A percentile compares a stretch with the other conserved stretches of the same genome.
These are phyloP conservation scores for Pan paniscus DNA, from an alignment of 2,113 vertebrate species.

Conservation along the genomic window DNA sequence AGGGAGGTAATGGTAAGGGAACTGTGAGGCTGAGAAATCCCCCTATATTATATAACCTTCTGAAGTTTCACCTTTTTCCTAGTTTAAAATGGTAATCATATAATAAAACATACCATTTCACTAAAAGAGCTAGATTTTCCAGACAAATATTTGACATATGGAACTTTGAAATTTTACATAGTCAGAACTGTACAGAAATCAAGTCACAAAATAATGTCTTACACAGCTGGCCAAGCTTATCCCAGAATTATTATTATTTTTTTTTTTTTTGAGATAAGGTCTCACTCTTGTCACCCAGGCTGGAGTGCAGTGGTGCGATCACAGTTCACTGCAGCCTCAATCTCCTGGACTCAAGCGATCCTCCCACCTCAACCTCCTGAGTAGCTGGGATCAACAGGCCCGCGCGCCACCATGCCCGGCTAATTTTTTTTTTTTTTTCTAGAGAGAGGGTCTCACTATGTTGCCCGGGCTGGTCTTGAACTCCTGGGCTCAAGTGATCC, in stretches of 20 bases:
- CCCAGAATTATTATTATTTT: not conserved
- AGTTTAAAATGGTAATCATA: constrained; percentile 25
- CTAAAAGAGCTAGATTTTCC: not conserved
- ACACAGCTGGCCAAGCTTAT: not conserved
- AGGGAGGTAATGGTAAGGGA: not conserved
- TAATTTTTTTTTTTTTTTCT: too few relatives aligned
- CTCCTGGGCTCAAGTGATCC: too few relatives aligned
- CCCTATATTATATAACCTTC: not conserved
- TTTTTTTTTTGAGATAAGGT: too few relatives aligned
- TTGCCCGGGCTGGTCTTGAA: too few relatives aligned
- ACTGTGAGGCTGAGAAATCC: not conserved
- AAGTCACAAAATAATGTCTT: not conserved
- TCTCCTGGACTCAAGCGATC: too few relatives aligned
- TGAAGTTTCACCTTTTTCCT: not conserved
- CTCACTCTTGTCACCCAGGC: too few relatives aligned
- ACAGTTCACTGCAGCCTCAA: too few relatives aligned
- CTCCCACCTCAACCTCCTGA: too few relatives aligned
- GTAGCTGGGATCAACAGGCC: too few relatives aligned
- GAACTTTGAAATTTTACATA: constrained; percentile 5
- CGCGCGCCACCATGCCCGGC: too few relatives aligned
- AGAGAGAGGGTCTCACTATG: too few relatives aligned
- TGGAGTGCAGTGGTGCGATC: too few relatives aligned
- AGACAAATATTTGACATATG: not conserved
- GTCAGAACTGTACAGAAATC: not conserved
- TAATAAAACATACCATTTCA: not conserved